Conservation (phyloP, 2,113 vertebrate species). For the Labeo catla region DNA sequence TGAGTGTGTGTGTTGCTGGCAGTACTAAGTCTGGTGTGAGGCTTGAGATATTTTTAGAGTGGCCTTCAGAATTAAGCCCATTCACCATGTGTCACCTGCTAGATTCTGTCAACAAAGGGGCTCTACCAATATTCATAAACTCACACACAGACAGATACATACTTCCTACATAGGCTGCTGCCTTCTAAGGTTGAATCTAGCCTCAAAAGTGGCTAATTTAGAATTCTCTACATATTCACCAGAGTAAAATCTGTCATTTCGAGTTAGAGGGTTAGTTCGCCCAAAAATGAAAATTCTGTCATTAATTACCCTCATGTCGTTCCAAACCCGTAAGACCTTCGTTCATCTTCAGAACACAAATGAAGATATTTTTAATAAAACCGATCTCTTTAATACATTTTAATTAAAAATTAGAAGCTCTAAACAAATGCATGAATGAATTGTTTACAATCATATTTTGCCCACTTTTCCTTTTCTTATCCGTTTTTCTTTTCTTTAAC, state of each 20-base stretch:
- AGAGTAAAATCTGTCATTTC: no score
- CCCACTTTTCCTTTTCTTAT: neutral
- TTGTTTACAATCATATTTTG: constrained; percentile 36
- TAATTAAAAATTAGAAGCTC: no score
- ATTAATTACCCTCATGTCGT: no score
- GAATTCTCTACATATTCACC: neutral
- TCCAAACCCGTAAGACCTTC: no score
- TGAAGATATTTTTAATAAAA: no score
- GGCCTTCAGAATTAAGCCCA: constrained; percentile 54
- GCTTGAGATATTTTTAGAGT: constrained; percentile 63
- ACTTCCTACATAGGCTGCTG: neutral
- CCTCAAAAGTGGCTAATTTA: neutral
- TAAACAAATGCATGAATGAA: neutral
- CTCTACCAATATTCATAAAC: constrained; percentile 2
- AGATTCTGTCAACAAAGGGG: constrained; percentile 49
- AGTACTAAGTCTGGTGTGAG: constrained; percentile 51
- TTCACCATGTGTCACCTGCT: constrained; percentile 62
- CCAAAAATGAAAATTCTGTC: no score
- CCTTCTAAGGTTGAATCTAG: neutral
- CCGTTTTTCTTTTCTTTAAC: constrained; percentile 37
- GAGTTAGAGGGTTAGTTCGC: no score
- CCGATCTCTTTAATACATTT: no score
- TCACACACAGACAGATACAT: neutral
- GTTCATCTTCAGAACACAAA: no score
- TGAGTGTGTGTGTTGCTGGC: constrained; percentile 38